A percentile compares a stretch with the other conserved stretches of the same genome.
Evolutionary conservation across 2,113 vertebrate genomes (phyloP).

Genomic region (Morphnarchus princeps): DNA sequence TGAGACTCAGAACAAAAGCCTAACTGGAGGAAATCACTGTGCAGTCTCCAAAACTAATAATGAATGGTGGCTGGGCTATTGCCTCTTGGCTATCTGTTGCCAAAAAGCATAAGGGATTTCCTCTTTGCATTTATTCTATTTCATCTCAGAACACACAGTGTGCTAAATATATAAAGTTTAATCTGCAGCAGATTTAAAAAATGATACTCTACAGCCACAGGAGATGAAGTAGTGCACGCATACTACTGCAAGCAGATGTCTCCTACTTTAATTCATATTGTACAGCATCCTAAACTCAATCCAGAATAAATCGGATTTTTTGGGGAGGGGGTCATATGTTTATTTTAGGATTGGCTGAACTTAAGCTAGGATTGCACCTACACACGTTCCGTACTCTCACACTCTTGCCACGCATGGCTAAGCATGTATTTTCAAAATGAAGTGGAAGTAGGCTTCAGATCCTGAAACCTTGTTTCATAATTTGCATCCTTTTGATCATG

Average conservation of each 20-base stretch:
- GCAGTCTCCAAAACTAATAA: background rate
- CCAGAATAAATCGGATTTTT: conserved; percentile 2
- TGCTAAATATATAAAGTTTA: conserved; percentile 48
- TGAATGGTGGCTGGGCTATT: background rate
- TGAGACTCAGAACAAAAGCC: background rate
- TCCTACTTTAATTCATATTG: background rate
- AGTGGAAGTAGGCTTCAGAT: background rate
- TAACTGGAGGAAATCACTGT: background rate
- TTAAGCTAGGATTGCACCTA: background rate
- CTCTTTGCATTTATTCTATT: background rate
- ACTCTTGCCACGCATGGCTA: background rate
- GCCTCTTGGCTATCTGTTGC: background rate
- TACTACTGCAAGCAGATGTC: background rate
- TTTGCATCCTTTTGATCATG: background rate
- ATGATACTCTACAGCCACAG: background rate
- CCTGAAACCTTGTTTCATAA: background rate
- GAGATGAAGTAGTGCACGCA: background rate
- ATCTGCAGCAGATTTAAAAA: conserved; percentile 43
- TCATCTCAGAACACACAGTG: background rate
- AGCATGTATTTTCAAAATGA: background rate
- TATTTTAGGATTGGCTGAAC: conserved; percentile 10
- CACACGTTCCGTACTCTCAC: background rate
- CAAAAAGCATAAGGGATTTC: background rate
- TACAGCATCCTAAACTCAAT: background rate
- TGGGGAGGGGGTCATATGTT: background rate